Conservation (phyloP, 1,140 invertebrate species). For the Zaprionus nigranus region DNA sequence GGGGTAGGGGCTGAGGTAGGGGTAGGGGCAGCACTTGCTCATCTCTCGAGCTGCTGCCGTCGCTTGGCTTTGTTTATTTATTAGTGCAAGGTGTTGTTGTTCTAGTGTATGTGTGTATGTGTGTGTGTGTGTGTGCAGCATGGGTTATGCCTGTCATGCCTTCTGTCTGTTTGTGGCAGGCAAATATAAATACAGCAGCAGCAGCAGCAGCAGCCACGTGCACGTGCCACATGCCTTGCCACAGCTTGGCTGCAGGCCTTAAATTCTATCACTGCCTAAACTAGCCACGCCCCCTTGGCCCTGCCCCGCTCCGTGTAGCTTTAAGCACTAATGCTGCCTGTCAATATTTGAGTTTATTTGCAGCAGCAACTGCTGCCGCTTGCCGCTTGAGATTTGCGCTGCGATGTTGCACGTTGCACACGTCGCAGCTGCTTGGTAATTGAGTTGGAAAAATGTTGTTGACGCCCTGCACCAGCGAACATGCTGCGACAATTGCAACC, state of each 20-base stretch:
- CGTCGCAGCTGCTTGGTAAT: constrained; percentile 72
- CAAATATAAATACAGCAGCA: constrained; percentile 72
- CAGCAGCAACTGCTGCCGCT: constrained; percentile 33
- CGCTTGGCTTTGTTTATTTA: constrained; percentile 69
- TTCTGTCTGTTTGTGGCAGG: constrained; percentile 66
- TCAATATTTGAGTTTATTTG: constrained; percentile 64
- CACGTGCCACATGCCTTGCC: constrained; percentile 43
- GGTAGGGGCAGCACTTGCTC: not conserved
- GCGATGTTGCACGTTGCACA: constrained; percentile 58
- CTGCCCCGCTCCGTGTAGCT: not conserved
- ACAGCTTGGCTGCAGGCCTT: constrained; percentile 5
- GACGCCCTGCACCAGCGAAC: constrained; percentile 67
- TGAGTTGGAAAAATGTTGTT: constrained; percentile 82
- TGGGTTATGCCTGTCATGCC: constrained; percentile 30
- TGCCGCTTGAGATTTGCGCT: constrained; percentile 68
- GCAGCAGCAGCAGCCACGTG: constrained; percentile 28
- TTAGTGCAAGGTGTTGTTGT: constrained; percentile 69
- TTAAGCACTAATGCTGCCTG: constrained; percentile 32
- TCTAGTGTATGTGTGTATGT: constrained; percentile 18
- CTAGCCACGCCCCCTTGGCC: not conserved
- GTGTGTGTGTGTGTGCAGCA: constrained; percentile 12
- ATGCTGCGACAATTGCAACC: constrained; percentile 74
- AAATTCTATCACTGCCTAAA: constrained; percentile 32
- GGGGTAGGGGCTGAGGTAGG: constrained; percentile 11
- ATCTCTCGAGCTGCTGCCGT: constrained; percentile 26